Base-by-base conservation (phyloP, 2,888 invertebrate genomes). In the Synanthedon myopaeformis region DNA sequence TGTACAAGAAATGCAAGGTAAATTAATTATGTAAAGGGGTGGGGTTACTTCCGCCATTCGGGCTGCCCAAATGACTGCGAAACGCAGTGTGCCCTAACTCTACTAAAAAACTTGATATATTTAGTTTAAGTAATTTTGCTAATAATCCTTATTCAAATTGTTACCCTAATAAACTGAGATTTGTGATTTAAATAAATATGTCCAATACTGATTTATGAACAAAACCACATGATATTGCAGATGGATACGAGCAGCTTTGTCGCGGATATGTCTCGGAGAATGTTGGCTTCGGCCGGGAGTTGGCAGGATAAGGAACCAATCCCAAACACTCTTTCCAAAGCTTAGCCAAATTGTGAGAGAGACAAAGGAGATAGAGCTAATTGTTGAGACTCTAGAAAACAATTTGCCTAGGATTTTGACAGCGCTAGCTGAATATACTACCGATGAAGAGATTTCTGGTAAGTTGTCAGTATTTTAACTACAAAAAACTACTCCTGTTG, bases 381-480 rank as follows among this genome's bases (percentile, higher is more conserved):
- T 82, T 3, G 74, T 86, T 12, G 88, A 87, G 49, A 80, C 87
- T 0, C 65, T 88, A 57, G 88, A 88, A 59, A 69, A 59, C 13
- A 87, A 87, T 61, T 60, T 88, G 55, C 83, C 86, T 0, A 70
- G 88, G 42, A 74, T 88, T 59, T 61, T 88, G 55, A 74, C 66
- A 12, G 86, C 82, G 0, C 62, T 88, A 52, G 78, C 81, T 12
- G 85, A 87, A 58, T 88, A 85, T 64, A 82, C 85, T 3, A 86
- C 84, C 0, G 87, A 85, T 76, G 88, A 88, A 52, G 88, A 88
- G 61, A 79, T 88, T 58, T 71, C 73, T 56, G 86, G 88, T 88
- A 58, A 57, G 59, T 60, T 23, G 5, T n/a, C n/a, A n/a, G n/a
- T n/a, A n/a, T n/a, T n/a, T n/a, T n/a, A n/a, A n/a, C n/a, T n/a